Conservation (phyloP, 2,888 invertebrate species). For the Xestia rhomboidea region DNA sequence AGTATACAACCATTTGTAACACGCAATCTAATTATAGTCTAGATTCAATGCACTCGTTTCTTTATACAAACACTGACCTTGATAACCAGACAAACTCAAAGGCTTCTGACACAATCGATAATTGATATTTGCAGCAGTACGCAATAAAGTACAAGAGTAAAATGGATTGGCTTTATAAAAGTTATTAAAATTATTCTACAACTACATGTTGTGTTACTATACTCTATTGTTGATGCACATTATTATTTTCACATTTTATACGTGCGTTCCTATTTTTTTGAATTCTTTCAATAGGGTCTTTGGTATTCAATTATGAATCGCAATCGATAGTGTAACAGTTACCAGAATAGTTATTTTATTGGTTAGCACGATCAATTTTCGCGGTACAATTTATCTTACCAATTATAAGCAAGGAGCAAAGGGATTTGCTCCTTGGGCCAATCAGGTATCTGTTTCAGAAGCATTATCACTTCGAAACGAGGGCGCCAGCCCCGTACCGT, state of each 20-base stretch:
- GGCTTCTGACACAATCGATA: slow-evolving; percentile 38
- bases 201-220: background rate
- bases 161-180: background rate
- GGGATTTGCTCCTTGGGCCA: slow-evolving; percentile 74
- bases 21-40: slow-evolving; percentile 26
- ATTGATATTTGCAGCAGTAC: slow-evolving; percentile 31
- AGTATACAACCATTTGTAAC: slow-evolving; percentile 27
- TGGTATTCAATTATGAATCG: slow-evolving; percentile 50
- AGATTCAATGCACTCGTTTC: slow-evolving; percentile 32
- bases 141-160: slow-evolving; percentile 22
- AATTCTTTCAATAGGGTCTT: slow-evolving; percentile 38
- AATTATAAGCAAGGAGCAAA: slow-evolving; percentile 80
- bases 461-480: slow-evolving; percentile 84
- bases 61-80: slow-evolving; percentile 45
- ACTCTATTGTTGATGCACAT: slow-evolving; percentile 27
- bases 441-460: slow-evolving; percentile 77
- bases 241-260: slow-evolving; percentile 22
- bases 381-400: slow-evolving; percentile 73
- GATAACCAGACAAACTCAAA: slow-evolving; percentile 20
- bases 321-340: slow-evolving; percentile 46
- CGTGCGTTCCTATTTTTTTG: slow-evolving; percentile 9
- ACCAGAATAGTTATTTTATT: slow-evolving; percentile 45
- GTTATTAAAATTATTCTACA: slow-evolving; percentile 19
- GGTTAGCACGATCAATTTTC: slow-evolving; percentile 62
- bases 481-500: slow-evolving; percentile 81